A percentile compares a stretch with the other conserved stretches of the same genome.
Evolutionary conservation across 2,888 invertebrate species (phyloP).

Genomic region (Conus canariensis): DNA sequence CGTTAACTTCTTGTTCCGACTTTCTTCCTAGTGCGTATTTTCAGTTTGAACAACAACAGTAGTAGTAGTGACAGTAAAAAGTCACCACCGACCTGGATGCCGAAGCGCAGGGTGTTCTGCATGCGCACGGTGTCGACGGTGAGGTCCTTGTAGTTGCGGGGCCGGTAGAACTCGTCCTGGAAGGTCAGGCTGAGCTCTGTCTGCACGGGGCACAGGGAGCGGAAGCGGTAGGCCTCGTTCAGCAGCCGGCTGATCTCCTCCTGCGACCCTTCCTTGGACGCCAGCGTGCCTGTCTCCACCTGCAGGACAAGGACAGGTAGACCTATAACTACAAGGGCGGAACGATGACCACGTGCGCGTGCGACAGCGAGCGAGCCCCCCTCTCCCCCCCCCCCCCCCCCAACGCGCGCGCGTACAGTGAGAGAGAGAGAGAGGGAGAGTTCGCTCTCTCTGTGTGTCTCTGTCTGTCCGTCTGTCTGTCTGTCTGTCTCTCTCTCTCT

Average conservation of each 20-base stretch:
- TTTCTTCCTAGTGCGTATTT: no score
- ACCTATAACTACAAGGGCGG: not conserved
- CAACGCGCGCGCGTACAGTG: no score
- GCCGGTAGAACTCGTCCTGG: slow-evolving; percentile 70
- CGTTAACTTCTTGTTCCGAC: no score
- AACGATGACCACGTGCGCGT: no score
- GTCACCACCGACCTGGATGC: slow-evolving; percentile 65
- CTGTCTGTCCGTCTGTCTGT: no score
- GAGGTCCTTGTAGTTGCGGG: slow-evolving; percentile 76
- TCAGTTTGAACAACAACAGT: no score
- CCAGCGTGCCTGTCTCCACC: slow-evolving; percentile 40
- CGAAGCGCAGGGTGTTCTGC: slow-evolving; percentile 77
- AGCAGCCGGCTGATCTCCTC: slow-evolving; percentile 67
- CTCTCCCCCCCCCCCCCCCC: no score
- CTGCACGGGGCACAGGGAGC: slow-evolving; percentile 77
- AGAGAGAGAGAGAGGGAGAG: no score
- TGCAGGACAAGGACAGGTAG: not conserved
- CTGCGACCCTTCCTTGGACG: slow-evolving; percentile 21
- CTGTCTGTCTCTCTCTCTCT: no score
- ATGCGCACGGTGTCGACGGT: slow-evolving; percentile 77
- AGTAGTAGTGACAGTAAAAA: no score
- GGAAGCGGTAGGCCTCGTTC: slow-evolving; percentile 76
- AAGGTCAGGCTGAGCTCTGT: slow-evolving; percentile 69
- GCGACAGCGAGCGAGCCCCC: no score
- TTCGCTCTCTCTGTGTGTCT: no score